Percentiles rank a stretch among this genome's conserved stretches.
phyloP scores from a whole-genome alignment of 30 jellyfish, hydroid and myxozoan species.

The Sanderia malayensis region DNA sequence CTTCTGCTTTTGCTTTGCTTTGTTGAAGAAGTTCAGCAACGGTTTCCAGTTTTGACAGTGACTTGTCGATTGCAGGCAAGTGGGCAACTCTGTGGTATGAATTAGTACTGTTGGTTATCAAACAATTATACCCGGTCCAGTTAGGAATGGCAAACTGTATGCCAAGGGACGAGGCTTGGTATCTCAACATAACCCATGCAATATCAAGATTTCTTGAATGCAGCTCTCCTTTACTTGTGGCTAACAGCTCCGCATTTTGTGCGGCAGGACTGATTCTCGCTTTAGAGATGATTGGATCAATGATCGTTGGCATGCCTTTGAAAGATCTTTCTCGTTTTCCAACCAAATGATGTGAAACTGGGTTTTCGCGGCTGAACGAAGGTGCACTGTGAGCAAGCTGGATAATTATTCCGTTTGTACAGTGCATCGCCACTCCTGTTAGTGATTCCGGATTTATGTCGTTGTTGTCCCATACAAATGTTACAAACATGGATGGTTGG shows the following conservation, averaged over 20 bases:
- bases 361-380: neutral
- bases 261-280: neutral
- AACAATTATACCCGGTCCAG: constrained; percentile 50
- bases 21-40: constrained; percentile 51
- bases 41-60: constrained; percentile 40
- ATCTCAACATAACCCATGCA: constrained; percentile 40
- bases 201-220: constrained; percentile 17
- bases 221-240: constrained; percentile 18
- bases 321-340: neutral
- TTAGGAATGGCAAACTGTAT: constrained; percentile 32
- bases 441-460: constrained; percentile 16
- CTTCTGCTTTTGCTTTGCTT: constrained; percentile 49
- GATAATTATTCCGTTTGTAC: constrained; percentile 21
- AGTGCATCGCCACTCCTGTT: constrained; percentile 28
- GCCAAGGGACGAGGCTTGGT: constrained; percentile 41
- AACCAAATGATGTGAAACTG: neutral
- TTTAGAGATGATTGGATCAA: neutral
- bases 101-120: constrained; percentile 14
- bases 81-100: constrained; percentile 14
- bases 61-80: constrained; percentile 44
- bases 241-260: constrained; percentile 19
- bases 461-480: too few relatives aligned
- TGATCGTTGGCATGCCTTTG: constrained; percentile 3
- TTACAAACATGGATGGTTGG: constrained; percentile 6
- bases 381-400: constrained; percentile 9